A percentile compares a stretch with the other conserved stretches of the same genome.
Conservation (phyloP, 1,140 invertebrate species). For the Coelopa frigida region DNA sequence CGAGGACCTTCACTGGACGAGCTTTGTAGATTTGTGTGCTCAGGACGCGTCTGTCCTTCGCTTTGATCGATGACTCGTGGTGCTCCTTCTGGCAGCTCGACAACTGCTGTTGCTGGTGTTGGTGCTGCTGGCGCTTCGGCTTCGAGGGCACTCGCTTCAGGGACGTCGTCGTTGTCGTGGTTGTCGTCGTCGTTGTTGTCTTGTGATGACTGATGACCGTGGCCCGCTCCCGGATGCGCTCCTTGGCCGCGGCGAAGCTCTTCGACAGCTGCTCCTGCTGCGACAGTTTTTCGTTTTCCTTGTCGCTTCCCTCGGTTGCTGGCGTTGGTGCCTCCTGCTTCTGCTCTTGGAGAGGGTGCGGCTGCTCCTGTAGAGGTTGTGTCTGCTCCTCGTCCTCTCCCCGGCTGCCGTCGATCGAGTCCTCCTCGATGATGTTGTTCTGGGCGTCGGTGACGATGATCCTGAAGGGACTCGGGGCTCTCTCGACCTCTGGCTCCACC, state of each 20-base stretch:
- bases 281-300: conserved; percentile 9
- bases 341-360: background rate
- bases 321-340: too few relatives aligned
- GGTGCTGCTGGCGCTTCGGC: conserved; percentile 11
- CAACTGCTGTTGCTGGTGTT: background rate
- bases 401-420: conserved; percentile 26
- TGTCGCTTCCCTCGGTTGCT: background rate
- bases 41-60: conserved; percentile 29
- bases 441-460: conserved; percentile 41
- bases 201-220: too few relatives aligned
- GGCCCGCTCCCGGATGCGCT: too few relatives aligned
- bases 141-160: conserved; percentile 13
- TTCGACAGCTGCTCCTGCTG: too few relatives aligned
- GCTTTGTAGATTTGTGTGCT: conserved; percentile 37
- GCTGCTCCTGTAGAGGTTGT: background rate
- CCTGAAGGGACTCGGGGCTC: conserved; percentile 20
- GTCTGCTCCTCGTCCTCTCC: background rate
- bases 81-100: conserved; percentile 1
- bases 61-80: conserved; percentile 15
- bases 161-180: background rate
- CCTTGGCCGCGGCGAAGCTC: too few relatives aligned
- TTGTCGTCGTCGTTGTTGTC: background rate
- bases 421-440: conserved; percentile 38
- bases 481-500: background rate
- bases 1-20: conserved; percentile 33